These are phyloP conservation scores for Gnathochromis pfefferi DNA, from an alignment of 2,113 vertebrate genomes.

Conservation along the genomic window DNA sequence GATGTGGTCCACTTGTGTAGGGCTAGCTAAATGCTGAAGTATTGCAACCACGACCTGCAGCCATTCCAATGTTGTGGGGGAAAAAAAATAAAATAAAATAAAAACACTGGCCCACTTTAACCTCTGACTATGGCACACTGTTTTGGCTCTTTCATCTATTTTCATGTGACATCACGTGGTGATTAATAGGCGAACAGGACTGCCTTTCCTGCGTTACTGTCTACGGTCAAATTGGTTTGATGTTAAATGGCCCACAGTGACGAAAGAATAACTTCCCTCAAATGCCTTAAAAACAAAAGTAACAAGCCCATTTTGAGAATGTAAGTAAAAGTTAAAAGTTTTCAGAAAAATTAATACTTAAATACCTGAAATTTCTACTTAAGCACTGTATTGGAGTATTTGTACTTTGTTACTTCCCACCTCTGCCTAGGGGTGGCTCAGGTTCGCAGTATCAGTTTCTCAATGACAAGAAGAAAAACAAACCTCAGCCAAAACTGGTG, in stretches of 20 bases:
- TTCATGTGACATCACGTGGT: background rate
- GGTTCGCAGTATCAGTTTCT: background rate
- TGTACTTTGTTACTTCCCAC: background rate
- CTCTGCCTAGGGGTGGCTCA: background rate
- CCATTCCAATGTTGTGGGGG: background rate
- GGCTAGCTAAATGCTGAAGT: background rate
- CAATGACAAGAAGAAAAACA: background rate
- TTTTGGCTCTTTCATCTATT: background rate
- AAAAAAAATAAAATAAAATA: rapidly evolving
- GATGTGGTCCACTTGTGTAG: background rate
- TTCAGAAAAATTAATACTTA: background rate
- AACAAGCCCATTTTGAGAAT: background rate
- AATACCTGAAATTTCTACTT: background rate
- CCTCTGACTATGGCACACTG: background rate
- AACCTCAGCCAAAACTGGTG: background rate
- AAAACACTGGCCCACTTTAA: background rate
- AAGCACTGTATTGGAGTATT: background rate
- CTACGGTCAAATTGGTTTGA: background rate
- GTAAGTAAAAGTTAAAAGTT: background rate
- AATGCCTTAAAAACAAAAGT: background rate
- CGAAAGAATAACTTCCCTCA: background rate
- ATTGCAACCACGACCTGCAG: background rate
- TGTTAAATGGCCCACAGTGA: background rate
- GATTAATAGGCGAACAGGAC: background rate
- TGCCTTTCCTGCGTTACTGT: background rate